Evolutionary conservation across 2,888 invertebrate species (phyloP).

Genomic region (Melieria picta): DNA sequence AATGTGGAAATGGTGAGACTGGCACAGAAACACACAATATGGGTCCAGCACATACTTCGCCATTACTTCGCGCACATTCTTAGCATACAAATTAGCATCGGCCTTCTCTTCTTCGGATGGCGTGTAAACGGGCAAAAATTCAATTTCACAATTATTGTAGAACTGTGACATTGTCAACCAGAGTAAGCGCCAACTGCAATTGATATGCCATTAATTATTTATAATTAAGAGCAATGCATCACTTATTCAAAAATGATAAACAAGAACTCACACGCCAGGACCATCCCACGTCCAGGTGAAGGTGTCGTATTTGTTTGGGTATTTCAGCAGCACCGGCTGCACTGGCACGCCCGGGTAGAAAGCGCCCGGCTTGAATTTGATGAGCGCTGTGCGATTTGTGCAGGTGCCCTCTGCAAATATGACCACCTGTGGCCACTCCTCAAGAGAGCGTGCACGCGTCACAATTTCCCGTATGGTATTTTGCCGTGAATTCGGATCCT

Average conservation of each 20-base stretch:
- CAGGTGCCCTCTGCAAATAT: slow-evolving; percentile 98
- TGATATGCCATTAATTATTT: too few relatives aligned
- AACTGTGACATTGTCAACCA: slow-evolving; percentile 92
- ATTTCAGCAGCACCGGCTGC: slow-evolving; percentile 91
- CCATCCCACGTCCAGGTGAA: slow-evolving; percentile 97
- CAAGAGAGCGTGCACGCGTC: slow-evolving; percentile 81
- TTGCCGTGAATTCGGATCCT: slow-evolving; percentile 91
- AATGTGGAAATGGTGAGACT: slow-evolving; percentile 47
- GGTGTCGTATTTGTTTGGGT: slow-evolving; percentile 88
- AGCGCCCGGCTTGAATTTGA: slow-evolving; percentile 90
- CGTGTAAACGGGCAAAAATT: slow-evolving; percentile 91
- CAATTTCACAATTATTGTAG: slow-evolving; percentile 87
- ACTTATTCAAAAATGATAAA: neutral
- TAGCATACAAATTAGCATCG: slow-evolving; percentile 88
- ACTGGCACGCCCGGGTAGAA: slow-evolving; percentile 96
- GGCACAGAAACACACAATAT: neutral
- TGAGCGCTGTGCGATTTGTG: slow-evolving; percentile 90
- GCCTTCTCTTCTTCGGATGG: slow-evolving; percentile 87
- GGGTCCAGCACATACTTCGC: slow-evolving; percentile 77
- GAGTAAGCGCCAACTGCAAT: slow-evolving; percentile 78
- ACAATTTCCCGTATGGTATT: slow-evolving; percentile 91
- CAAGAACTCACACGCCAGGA: slow-evolving; percentile 84
- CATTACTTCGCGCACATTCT: slow-evolving; percentile 91
- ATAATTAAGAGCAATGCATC: neutral
- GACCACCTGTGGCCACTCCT: slow-evolving; percentile 90